These are phyloP conservation scores for Uropetala carovei DNA, from an alignment of 2,888 invertebrate genomes.

Conservation along the genomic window DNA sequence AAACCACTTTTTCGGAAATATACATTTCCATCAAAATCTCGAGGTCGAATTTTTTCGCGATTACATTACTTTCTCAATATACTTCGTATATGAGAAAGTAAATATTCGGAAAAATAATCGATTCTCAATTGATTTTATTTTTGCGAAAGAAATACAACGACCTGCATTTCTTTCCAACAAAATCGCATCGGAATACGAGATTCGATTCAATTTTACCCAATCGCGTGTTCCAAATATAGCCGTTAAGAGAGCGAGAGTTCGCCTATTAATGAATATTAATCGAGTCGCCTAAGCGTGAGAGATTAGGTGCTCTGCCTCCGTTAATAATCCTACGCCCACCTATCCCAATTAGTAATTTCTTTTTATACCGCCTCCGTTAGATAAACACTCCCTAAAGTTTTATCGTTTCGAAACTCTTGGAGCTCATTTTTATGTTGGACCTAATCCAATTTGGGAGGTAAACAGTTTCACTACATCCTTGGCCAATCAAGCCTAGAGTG, in stretches of 20 bases:
- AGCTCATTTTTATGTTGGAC: slow-evolving; percentile 46
- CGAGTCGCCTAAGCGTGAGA: background rate
- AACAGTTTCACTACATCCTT: slow-evolving; percentile 35
- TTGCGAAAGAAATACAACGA: too few relatives aligned
- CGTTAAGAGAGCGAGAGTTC: background rate
- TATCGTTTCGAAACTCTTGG: background rate
- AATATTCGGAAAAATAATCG: too few relatives aligned
- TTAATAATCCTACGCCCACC: background rate
- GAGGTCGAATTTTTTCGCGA: too few relatives aligned
- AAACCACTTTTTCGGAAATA: too few relatives aligned
- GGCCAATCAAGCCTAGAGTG: slow-evolving; percentile 47
- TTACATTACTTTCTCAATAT: too few relatives aligned
- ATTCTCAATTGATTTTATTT: too few relatives aligned
- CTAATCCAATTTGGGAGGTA: slow-evolving; percentile 50
- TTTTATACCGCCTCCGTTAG: background rate
- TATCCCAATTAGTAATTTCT: slow-evolving; percentile 28
- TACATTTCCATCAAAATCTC: too few relatives aligned
- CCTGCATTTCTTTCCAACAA: too few relatives aligned
- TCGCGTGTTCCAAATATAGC: too few relatives aligned
- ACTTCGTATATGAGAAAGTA: too few relatives aligned
- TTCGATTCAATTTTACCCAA: too few relatives aligned
- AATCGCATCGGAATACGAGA: too few relatives aligned
- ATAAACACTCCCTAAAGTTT: background rate
- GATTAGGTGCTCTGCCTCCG: background rate
- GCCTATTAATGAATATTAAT: background rate